Base-by-base conservation (phyloP, 2,888 invertebrate genomes). In the Epirrhoe alternata region DNA sequence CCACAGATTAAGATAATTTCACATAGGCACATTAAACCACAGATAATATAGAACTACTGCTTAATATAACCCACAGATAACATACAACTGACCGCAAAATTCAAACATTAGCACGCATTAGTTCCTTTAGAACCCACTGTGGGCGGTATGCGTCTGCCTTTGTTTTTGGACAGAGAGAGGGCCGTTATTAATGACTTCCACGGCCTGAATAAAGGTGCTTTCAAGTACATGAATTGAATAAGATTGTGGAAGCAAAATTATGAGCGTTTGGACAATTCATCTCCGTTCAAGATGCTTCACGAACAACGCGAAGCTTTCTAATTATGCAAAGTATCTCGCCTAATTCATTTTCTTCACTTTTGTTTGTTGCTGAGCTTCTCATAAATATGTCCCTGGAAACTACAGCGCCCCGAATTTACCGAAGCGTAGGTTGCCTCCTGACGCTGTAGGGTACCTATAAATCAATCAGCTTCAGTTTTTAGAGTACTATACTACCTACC, bases 91-190 rank as follows among this genome's bases (percentile, higher is more conserved):
- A 63, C 60, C 59, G 63, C 17, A 57, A 45, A 56, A 60, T 57
- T 53, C 52, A 47, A 60, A 52, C 63, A 63, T 67, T 67, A 68
- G 56, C 56, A 17, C 24, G 50, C 61, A 61, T 68, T 64, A 68
- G 63, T 49, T 50, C 45, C 54, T 33, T 35, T 47, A 53, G 35
- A 60, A 67, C 17, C 64, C 47, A 64, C 62, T 66, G 68, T 70
- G 64, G 53, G 60, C 52, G 66, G 47, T 54, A 61, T 49, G 57
- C 54, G 50, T 60, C 47, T 42, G 17, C 60, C 59, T 66, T 73
- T 73, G 71, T 71, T 68, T 67, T 64, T 67, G 57, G 66, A 69
- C 68, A 68, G 73, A 61, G 61, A 68, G 68, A 66, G 57, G 63
- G 57, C 53, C 58, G 56, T 70, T 65, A 71, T 73, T 73, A 70